Base-by-base conservation (phyloP, 2,888 invertebrate species). In the Drosophila limbata region DNA sequence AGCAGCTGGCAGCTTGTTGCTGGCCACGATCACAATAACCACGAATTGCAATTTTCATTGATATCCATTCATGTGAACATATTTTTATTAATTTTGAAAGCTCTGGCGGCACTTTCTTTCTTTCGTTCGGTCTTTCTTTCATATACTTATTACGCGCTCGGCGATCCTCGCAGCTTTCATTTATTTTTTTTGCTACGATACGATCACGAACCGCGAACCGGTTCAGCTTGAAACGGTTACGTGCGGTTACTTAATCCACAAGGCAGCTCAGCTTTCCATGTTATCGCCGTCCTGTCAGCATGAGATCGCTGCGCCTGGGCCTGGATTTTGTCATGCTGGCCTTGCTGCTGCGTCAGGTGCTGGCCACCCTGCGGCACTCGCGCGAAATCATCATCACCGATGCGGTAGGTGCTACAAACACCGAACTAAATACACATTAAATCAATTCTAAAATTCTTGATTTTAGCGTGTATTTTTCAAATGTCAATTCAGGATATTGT, bases 311-410 rank as follows among this genome's bases (percentile, higher is more conserved):
- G 79, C 74, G 70, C 39, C 59, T 70, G 55, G 37, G 66, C 61
- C 74, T 79, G 69, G 86, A 84, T 64, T 51, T 76, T 62, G 77
- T 82, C 52, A 65, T 84, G 73, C 64, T 81, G 70, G 69, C 78
- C 37, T 42, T 79, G 52, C 71, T 82, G 68, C 56, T 81, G 56
- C 77, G 67, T 42, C 81, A 81, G 77, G 77, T 70, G 72, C 35
- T 76, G 57, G 76, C 77, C 68, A 77, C 79, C 44, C 42, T 84
- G 72, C 84, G 79, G 59, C 82, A 89, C 50, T 79, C 84, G 57
- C 91, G 91, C 64, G 91, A 92, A 78, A 91, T 92, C 61, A 91
- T 92, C 63, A 92, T 92, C 71, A 92, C 92, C 33, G 91, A 92
- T 81, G 91, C 92, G 91, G 91, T 92, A 92, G 71, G 92, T 83